Evolutionary conservation across 1,140 invertebrate species (phyloP), one percentile per base, ranked within the genome.

Genomic region (Galleria mellonella): DNA sequence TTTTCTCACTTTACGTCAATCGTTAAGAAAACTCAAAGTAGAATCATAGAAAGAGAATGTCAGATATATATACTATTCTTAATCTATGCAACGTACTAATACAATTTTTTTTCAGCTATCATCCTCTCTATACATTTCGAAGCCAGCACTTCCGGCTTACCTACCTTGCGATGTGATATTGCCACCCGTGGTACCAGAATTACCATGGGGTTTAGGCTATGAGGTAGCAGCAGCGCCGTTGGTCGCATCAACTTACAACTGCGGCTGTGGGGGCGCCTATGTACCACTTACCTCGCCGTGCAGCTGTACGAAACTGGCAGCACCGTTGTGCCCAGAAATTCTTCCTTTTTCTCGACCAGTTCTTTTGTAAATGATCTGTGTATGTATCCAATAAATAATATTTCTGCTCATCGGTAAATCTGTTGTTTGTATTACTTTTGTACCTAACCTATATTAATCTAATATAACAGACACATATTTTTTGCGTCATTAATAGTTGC

Each of bases 201-300:
- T 62, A 2, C 55, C 51, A 1, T 47, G 32, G n/a, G 55, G 55
- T 1, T 36, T 62, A 1, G 55, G 55, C 0, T 62, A 62, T 28
- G 35, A 55, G 10, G 42, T 40, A 2, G 12, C 51, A 0, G 48
- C 51, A 4, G 17, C 47, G 1, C 59, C 59, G 1, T 31, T 55
- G 1, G 59, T 58, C 0, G 36, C 43, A 2, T 23, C 12, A 3
- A 36, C 47, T 0, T 43, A 14, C 11, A 12, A 17, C 2, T 33
- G 35, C 15, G 15, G 9, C 7, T 9, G 14, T 1, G 43, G 35
- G 1, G 43, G 39, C 0, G 42, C 46, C 0, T 38, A 40, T 9
- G 12, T 62, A 1, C 60, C 60, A 2, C 8, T 55, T 0, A 40
- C 49, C 4, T 41, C 46, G 4, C 30, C 43, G 0, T 53, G 32